Evolutionary conservation across 2,888 invertebrate genomes (phyloP), one percentile per base, ranked within the genome.

Genomic region (Mactromeris polynyma): DNA sequence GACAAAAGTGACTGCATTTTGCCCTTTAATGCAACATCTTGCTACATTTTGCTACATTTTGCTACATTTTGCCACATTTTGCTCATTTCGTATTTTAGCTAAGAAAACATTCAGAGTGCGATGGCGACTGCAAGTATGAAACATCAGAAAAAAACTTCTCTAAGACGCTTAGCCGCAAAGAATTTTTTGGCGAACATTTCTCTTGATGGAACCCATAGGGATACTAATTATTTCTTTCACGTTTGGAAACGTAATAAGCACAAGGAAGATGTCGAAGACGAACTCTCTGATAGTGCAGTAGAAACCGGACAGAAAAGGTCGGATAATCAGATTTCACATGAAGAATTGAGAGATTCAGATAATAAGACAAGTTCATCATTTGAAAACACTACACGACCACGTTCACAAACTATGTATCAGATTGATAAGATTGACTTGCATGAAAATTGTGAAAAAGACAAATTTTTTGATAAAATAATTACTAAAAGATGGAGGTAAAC

Each of bases 111-210:
- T n/a, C n/a, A 46, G 17, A 46, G 33, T 36, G 69, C 36, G 80
- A 94, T 93, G 94, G 93, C 94, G 69, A 87, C 94, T 77, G 92
- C 93, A 33, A 93, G 89, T 73, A 93, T 92, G 89, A 94, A 93
- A 79, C 93, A 93, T 69, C 93, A 94, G 84, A 95, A 95, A 92
- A 92, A 94, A 85, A 94, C 95, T 85, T 96, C 96, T 33, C 90
- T 96, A 83, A 91, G 96, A 91, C 95, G 96, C 97, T 97, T 99
- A 95, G 98, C 99, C 96, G 99, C 99, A 94, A 98, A 99, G 96
- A 98, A 98, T 96, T 99, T 99, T 97, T 97, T 99, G 94, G 98
- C 99, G 85, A 99, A 99, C 97, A 99, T 99, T 96, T 99, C 99
- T 92, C 97, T 99, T 92, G 99, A 99, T 97, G 99, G 99, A 93